Percentiles rank a stretch among this genome's conserved stretches.
Conservation (phyloP, 2,888 invertebrate species). For the Amphipoea oculea region DNA sequence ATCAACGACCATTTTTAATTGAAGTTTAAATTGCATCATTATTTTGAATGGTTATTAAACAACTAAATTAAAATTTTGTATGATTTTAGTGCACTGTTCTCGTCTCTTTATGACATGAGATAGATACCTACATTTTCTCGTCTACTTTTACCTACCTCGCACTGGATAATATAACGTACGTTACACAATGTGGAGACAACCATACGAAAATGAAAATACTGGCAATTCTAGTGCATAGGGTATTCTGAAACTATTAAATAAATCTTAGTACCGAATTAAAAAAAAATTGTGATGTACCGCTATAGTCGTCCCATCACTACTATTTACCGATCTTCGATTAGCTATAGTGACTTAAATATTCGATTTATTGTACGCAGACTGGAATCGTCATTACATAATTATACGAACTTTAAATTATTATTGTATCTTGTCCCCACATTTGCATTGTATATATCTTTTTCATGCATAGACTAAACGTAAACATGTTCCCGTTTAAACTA, state of each 20-base stretch:
- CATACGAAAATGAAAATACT: no score
- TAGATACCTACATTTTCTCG: no score
- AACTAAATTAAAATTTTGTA: not conserved
- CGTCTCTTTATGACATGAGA: no score
- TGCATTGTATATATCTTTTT: not conserved
- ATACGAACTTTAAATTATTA: no score
- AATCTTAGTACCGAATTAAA: no score
- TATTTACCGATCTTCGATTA: not conserved
- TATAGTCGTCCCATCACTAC: not conserved
- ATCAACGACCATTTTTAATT: conserved; percentile 52
- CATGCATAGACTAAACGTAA: not conserved
- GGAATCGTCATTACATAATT: no score
- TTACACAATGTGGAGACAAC: no score
- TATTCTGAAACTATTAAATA: no score
- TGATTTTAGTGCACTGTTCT: not conserved
- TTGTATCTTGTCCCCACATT: not conserved
- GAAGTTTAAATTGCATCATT: conserved; percentile 45
- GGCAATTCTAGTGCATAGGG: no score
- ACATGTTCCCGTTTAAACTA: not conserved
- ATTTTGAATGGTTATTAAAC: conserved; percentile 34
- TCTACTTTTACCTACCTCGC: no score
- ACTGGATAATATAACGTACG: no score
- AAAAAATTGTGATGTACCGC: no score
- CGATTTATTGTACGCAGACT: not conserved
- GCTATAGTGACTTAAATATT: not conserved